Evolutionary conservation across 2,888 invertebrate genomes (phyloP).

Genomic region (Acanthosepion pharaonis): DNA sequence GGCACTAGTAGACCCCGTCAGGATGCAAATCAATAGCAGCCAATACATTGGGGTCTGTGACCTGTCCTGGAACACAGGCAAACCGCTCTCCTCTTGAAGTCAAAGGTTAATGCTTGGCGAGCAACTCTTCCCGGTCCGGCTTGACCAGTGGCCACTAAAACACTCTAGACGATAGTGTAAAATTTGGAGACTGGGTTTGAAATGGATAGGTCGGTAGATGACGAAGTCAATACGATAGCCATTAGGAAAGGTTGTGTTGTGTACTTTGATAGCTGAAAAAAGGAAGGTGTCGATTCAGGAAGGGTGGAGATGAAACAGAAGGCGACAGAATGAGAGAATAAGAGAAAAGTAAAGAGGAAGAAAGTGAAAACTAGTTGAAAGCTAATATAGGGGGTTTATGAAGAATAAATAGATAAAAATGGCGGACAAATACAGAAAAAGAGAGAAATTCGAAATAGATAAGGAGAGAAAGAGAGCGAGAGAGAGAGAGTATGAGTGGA

Average conservation of each 20-base stretch:
- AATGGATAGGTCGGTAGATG: not conserved
- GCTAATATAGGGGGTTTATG: not conserved
- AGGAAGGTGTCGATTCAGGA: not conserved
- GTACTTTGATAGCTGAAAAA: not conserved
- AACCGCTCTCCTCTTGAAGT: conserved; percentile 14
- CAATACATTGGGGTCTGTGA: not conserved
- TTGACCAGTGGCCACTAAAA: not conserved
- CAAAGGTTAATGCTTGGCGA: conserved; percentile 33
- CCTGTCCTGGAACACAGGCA: conserved; percentile 4
- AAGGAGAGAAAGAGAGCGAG: not conserved
- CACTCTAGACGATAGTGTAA: not conserved
- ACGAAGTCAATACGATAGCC: not conserved
- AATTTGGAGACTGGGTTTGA: not conserved
- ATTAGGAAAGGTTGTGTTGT: not conserved
- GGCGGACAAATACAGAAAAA: not conserved
- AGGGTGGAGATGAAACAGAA: not conserved
- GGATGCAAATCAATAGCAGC: not conserved
- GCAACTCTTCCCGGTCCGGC: not conserved
- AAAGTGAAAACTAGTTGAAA: too few relatives aligned
- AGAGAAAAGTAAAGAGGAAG: not conserved
- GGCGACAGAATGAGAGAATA: not conserved
- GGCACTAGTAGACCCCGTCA: not conserved
- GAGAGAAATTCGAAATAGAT: not conserved
- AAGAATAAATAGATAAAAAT: not conserved
- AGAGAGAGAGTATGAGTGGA: not conserved